Conservation (phyloP, 92 coral and sea anemone genomes). For the Epizoanthus illoricatus region DNA sequence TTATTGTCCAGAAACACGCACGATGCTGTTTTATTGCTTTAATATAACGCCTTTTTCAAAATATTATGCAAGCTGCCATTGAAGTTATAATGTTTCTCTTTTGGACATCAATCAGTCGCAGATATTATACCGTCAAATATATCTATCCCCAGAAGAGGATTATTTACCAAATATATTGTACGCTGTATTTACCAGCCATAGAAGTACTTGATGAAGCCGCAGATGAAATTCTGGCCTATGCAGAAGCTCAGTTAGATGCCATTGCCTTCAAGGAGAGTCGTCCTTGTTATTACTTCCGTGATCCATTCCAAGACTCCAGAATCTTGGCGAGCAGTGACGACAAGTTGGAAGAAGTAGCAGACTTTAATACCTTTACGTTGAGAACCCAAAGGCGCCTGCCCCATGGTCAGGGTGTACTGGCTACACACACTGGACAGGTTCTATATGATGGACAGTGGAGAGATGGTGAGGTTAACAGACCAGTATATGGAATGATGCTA, state of each 20-base stretch:
- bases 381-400: constrained; percentile 38
- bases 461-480: constrained; percentile 40
- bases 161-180: neutral
- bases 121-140: too few species aligned
- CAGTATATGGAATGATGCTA: too few species aligned
- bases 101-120: too few species aligned
- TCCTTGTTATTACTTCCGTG: constrained; percentile 18
- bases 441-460: constrained; percentile 69
- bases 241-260: neutral
- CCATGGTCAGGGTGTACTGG: constrained; percentile 59
- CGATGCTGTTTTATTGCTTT: too few species aligned
- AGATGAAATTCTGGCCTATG: constrained; percentile 7
- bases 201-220: constrained; percentile 2
- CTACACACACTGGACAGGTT: constrained; percentile 39
- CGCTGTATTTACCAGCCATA: neutral
- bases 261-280: neutral
- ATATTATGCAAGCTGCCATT: too few species aligned
- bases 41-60: too few species aligned
- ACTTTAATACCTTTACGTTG: neutral
- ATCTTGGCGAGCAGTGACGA: constrained; percentile 7
- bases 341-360: neutral
- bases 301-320: constrained; percentile 8
- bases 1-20: too few species aligned
- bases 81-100: too few species aligned
- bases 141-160: neutral